Evolutionary conservation across 1,140 invertebrate species (phyloP).

Genomic region (Leptopilina clavipes): DNA sequence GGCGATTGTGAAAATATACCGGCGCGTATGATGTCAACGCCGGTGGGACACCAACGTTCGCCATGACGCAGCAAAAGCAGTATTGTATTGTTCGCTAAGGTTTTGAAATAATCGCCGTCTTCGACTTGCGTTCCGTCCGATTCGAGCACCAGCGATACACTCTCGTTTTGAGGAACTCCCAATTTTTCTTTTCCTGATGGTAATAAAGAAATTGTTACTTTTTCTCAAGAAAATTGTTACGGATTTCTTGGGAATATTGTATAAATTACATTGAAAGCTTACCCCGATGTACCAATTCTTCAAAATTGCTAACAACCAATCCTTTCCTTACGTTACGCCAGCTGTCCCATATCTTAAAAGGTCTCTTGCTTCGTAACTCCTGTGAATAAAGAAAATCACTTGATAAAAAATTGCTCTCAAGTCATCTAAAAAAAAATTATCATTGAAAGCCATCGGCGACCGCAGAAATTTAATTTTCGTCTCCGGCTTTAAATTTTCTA

Average conservation of each 20-base stretch:
- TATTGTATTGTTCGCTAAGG: slow-evolving; percentile 92
- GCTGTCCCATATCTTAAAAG: slow-evolving; percentile 98
- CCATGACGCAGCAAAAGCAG: slow-evolving; percentile 89
- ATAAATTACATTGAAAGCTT: slow-evolving; percentile 48
- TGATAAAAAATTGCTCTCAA: slow-evolving; percentile 43
- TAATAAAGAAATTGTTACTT: slow-evolving; percentile 48
- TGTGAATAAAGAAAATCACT: slow-evolving; percentile 72
- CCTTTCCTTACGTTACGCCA: slow-evolving; percentile 95
- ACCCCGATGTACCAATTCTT: slow-evolving; percentile 93
- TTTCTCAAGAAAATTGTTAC: too few species aligned
- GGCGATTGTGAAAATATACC: slow-evolving; percentile 75
- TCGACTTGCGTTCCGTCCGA: slow-evolving; percentile 96
- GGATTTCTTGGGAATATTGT: too few species aligned
- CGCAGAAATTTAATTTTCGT: slow-evolving; percentile 38
- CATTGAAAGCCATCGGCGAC: slow-evolving; percentile 2
- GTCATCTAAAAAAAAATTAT: neutral
- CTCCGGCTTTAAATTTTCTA: slow-evolving; percentile 29
- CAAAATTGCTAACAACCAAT: slow-evolving; percentile 92
- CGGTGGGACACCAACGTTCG: slow-evolving; percentile 93
- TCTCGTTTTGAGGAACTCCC: slow-evolving; percentile 87
- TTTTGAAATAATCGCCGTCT: slow-evolving; percentile 95
- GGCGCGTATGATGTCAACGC: slow-evolving; percentile 93
- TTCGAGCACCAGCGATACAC: slow-evolving; percentile 91
- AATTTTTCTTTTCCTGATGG: slow-evolving; percentile 89
- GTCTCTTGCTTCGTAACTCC: slow-evolving; percentile 94